These are phyloP conservation scores for Scartelaos histophorus DNA, from an alignment of 2,113 vertebrate species.

Conservation along the genomic window DNA sequence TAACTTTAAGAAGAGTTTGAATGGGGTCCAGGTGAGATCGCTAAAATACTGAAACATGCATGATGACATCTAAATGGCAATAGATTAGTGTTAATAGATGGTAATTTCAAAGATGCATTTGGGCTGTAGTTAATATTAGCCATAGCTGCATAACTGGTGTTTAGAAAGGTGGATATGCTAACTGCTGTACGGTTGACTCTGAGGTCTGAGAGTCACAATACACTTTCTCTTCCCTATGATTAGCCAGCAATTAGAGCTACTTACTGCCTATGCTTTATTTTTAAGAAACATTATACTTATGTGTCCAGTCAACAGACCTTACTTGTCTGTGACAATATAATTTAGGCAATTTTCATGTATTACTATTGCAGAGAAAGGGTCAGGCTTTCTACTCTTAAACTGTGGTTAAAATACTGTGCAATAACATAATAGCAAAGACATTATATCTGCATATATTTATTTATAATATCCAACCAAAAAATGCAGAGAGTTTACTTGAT, in stretches of 20 bases:
- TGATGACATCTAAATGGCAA: too few relatives aligned
- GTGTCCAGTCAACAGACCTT: slow-evolving; percentile 6
- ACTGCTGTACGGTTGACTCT: slow-evolving; percentile 13
- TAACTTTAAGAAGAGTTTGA: too few relatives aligned
- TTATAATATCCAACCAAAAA: too few relatives aligned
- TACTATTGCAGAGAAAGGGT: too few relatives aligned
- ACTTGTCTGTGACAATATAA: background rate
- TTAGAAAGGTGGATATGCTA: slow-evolving; percentile 47
- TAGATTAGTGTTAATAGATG: background rate
- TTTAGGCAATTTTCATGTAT: background rate
- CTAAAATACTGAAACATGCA: too few relatives aligned
- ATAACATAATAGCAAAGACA: too few relatives aligned
- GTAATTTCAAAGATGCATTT: slow-evolving; percentile 8
- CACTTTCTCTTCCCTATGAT: slow-evolving; percentile 25
- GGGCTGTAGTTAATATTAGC: slow-evolving; percentile 34
- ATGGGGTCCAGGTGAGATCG: too few relatives aligned
- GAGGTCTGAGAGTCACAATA: slow-evolving; percentile 26
- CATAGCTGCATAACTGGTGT: slow-evolving; percentile 52
- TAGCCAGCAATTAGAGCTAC: slow-evolving; percentile 33
- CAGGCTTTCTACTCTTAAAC: too few relatives aligned
- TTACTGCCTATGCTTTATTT: slow-evolving; percentile 21
- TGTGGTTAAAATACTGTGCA: too few relatives aligned
- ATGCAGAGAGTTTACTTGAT: too few relatives aligned
- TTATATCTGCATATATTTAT: too few relatives aligned
- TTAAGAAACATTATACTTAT: slow-evolving; percentile 23